phyloP scores from a whole-genome alignment of 2,888 invertebrate genomes.

The Leptinotarsa peninsularis region DNA sequence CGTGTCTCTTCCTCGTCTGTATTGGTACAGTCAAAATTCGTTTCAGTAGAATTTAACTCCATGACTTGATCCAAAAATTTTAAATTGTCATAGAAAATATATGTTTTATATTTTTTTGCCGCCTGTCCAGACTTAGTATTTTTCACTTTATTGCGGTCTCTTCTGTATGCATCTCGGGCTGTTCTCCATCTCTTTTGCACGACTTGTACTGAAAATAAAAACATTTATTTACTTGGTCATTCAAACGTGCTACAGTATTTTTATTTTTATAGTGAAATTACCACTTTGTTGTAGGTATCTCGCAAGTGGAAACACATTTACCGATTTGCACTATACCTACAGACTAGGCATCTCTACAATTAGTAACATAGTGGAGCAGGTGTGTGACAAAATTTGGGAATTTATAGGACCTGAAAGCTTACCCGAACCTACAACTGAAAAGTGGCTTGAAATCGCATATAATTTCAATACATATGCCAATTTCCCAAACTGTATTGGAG shows the following conservation, averaged over 20 bases:
- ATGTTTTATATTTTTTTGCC: neutral
- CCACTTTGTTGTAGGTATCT: constrained; percentile 25
- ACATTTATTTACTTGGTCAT: constrained; percentile 1
- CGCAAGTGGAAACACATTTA: constrained; percentile 32
- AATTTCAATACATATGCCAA: constrained; percentile 20
- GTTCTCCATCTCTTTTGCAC: constrained; percentile 22
- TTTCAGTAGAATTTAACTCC: no score
- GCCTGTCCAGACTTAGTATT: constrained; percentile 13
- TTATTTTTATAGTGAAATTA: no score
- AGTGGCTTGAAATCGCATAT: neutral
- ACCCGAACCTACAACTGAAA: constrained; percentile 12
- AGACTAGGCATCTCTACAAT: constrained; percentile 12
- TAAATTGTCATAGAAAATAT: no score
- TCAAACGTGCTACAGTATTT: neutral
- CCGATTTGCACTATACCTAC: constrained; percentile 29
- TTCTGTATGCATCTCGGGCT: constrained; percentile 8
- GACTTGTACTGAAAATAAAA: constrained; percentile 19
- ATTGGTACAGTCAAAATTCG: no score
- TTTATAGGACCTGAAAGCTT: neutral
- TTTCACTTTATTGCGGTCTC: constrained; percentile 12
- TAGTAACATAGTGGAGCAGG: no score
- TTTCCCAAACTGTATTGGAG: constrained; percentile 32
- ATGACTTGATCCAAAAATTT: no score
- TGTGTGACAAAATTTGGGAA: no score
- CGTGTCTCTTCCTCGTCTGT: no score